Conservation (phyloP, 2,113 vertebrate genomes). For the Nycticryphes semicollaris region DNA sequence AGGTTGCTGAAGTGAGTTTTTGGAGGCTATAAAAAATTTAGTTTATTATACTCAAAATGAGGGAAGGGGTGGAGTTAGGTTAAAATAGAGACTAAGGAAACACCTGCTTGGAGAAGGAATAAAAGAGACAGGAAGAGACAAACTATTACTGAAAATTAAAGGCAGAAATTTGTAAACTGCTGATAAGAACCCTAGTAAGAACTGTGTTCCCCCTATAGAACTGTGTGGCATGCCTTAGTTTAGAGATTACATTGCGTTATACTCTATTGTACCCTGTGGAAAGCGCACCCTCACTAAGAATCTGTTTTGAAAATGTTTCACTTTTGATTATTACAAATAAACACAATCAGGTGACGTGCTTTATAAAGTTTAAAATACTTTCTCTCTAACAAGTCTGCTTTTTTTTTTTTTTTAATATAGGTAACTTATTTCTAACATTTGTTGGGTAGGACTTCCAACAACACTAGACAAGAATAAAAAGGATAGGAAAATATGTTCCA, state of each 20-base stretch:
- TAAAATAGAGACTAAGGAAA: neutral
- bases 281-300: neutral
- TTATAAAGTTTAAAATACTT: neutral
- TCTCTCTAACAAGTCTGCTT: neutral
- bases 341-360: neutral
- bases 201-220: neutral
- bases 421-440: neutral
- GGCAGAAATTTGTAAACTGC: neutral
- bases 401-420: neutral
- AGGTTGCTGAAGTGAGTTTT: neutral
- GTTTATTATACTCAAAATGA: neutral
- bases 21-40: neutral
- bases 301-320: neutral
- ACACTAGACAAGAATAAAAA: neutral
- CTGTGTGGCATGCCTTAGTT: neutral
- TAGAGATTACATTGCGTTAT: neutral
- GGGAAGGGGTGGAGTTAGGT: neutral
- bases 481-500: neutral
- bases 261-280: neutral
- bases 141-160: neutral
- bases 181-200: neutral
- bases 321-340: neutral
- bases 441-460: neutral
- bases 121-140: neutral
- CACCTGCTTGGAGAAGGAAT: neutral